phyloP scores from a whole-genome alignment of 37 sponge, comb jelly and placozoan genomes.

The Axinella damicornis region DNA sequence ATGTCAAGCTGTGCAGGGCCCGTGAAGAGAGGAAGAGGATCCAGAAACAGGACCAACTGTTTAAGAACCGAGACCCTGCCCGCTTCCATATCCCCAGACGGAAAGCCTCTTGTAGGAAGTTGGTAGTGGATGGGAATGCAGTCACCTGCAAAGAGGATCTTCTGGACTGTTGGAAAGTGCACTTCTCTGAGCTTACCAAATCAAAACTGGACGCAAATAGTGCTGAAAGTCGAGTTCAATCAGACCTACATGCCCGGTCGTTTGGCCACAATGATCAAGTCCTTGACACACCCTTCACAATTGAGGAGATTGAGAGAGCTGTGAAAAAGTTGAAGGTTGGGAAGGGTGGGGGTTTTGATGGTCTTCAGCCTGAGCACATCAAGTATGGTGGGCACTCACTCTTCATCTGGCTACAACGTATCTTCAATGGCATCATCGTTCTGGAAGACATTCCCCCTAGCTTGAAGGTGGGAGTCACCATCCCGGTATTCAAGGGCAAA shows the following conservation, averaged over 20 bases:
- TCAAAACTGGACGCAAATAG: background rate
- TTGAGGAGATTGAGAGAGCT: constrained; percentile 1
- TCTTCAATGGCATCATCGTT: constrained; percentile 12
- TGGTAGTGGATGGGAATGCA: background rate
- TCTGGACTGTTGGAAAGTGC: background rate
- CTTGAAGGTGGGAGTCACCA: constrained; percentile 5
- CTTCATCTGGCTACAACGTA: constrained; percentile 1
- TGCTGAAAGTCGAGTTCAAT: background rate
- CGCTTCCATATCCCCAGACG: background rate
- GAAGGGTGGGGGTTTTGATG: constrained; percentile 18
- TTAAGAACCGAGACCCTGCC: background rate
- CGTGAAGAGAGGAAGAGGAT: background rate
- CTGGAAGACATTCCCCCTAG: constrained; percentile 10
- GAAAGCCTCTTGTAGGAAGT: background rate
- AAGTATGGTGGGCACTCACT: constrained; percentile 1
- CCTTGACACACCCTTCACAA: background rate
- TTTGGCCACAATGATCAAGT: background rate
- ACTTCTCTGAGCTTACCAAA: background rate
- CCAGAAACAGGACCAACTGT: constrained; percentile 7
- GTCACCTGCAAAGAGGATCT: background rate
- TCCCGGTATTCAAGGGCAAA: constrained; percentile 23
- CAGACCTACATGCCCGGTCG: background rate
- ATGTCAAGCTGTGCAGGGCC: background rate
- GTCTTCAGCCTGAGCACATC: constrained; percentile 1
- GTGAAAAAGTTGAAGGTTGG: constrained; percentile 10